Conservation (phyloP, 1,140 invertebrate genomes). For the Drosophila tristis region DNA sequence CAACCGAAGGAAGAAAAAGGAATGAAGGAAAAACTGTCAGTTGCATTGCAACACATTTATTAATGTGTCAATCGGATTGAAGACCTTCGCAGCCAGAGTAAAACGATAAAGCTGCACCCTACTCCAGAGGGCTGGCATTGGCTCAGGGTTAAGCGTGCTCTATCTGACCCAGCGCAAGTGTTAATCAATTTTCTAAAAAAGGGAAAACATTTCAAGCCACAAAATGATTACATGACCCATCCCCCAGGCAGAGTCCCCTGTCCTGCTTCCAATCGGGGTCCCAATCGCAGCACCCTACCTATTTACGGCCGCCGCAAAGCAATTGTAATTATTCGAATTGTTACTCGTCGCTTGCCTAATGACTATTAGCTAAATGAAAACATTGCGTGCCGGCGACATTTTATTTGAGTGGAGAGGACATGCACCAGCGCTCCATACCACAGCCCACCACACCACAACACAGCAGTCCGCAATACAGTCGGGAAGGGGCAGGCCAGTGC, state of each 20-base stretch:
- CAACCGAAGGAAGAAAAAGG: slow-evolving; percentile 12
- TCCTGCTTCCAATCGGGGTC: neutral
- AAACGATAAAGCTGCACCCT: slow-evolving; percentile 30
- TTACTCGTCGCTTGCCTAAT: slow-evolving; percentile 61
- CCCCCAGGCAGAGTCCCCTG: neutral
- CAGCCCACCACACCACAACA: neutral
- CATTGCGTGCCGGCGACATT: slow-evolving; percentile 77
- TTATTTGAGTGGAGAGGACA: slow-evolving; percentile 43
- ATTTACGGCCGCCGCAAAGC: slow-evolving; percentile 23
- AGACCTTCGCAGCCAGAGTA: slow-evolving; percentile 22
- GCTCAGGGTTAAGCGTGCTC: slow-evolving; percentile 4
- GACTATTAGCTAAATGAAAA: slow-evolving; percentile 81
- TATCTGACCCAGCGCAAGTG: slow-evolving; percentile 2
- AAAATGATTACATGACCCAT: slow-evolving; percentile 70
- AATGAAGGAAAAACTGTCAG: slow-evolving; percentile 63
- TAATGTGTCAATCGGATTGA: slow-evolving; percentile 80
- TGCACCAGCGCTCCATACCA: slow-evolving; percentile 14
- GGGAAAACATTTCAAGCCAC: slow-evolving; percentile 57
- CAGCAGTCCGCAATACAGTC: neutral
- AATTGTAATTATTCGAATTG: slow-evolving; percentile 69
- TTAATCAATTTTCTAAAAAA: slow-evolving; percentile 69
- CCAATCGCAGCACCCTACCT: slow-evolving; percentile 8
- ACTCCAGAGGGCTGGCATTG: neutral
- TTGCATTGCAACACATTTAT: slow-evolving; percentile 76
- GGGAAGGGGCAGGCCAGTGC: slow-evolving; percentile 10